Evolutionary conservation across 2,888 invertebrate species (phyloP), one percentile per base, ranked within the genome.

Genomic region (Leucophora obtusa): DNA sequence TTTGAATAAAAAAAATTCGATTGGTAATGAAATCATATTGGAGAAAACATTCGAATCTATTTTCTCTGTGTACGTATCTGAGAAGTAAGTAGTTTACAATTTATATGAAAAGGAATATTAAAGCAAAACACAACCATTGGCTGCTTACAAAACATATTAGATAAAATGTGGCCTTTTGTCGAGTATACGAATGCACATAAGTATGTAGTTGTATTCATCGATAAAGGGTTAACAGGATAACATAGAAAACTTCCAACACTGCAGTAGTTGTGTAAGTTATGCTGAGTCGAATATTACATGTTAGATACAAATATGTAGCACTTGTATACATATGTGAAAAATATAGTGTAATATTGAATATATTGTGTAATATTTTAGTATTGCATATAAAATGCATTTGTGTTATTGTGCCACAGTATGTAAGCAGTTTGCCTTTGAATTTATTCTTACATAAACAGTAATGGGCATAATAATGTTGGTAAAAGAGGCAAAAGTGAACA

Each of bases 361-460:
- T 73, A 73, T 79, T 79, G 73, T 73, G 73, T 59, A 73, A 79
- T 73, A 73, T 72, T 62, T 65, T 63, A 63, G 51, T 53, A 63
- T 47, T 69, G 68, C 69, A 73, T 69, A 79, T 65, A 65, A 65
- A 73, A 73, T 38, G 38, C 38, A 38, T 38, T 38, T 38, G 38
- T 38, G 38, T 38, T 38, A 2, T 28, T 6, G 28, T 28, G 28
- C 4, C 6, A 28, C 28, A 28, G 6, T 28, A 28, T 28, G 28
- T 1, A 28, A 28, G 28, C 7, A 28, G 3, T 6, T 7, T 28
- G 28, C 6, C 4, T 28, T 28, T 28, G 6, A 28, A 28, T 28
- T 28, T 28, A 28, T 28, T 28, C 28, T 4, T 28, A 28, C 6
- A 28, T 28, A 28, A 28, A 28, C 28, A 28, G 4, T 28, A 6